Conservation (phyloP, 1,140 invertebrate genomes). For the Drosophila aff. region DNA sequence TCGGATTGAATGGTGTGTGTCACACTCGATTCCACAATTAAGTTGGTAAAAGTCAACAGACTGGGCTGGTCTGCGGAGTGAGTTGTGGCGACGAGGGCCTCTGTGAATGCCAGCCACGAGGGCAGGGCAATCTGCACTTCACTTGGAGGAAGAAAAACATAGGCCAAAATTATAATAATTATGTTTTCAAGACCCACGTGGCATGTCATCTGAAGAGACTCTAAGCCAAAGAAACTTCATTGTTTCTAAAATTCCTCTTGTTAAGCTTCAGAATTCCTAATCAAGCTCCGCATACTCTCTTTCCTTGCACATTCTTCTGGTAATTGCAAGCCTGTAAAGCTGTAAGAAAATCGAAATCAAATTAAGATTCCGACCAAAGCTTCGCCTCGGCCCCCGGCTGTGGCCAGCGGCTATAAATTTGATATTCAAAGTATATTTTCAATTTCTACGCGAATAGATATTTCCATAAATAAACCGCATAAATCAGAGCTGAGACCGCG, state of each 20-base stretch:
- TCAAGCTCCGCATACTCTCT: not conserved
- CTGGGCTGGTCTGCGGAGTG: constrained; percentile 6
- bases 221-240: not conserved
- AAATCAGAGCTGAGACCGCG: constrained; percentile 70
- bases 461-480: constrained; percentile 81
- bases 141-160: not conserved
- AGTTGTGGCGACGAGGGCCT: not conserved
- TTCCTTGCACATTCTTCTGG: constrained; percentile 6
- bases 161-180: constrained; percentile 9
- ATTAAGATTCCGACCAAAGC: constrained; percentile 57
- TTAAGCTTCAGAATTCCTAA: not conserved
- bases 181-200: not conserved
- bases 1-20: constrained; percentile 24
- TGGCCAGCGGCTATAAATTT: constrained; percentile 51
- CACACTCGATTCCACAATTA: constrained; percentile 50
- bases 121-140: not conserved
- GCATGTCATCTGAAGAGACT: not conserved
- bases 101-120: constrained; percentile 3
- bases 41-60: constrained; percentile 47
- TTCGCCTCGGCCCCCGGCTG: constrained; percentile 21
- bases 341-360: constrained; percentile 43
- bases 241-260: not conserved
- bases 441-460: constrained; percentile 78
- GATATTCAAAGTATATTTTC: constrained; percentile 79
- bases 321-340: constrained; percentile 16